phyloP scores from a whole-genome alignment of 2,113 vertebrate genomes.

The Brachypteracias leptosomus region DNA sequence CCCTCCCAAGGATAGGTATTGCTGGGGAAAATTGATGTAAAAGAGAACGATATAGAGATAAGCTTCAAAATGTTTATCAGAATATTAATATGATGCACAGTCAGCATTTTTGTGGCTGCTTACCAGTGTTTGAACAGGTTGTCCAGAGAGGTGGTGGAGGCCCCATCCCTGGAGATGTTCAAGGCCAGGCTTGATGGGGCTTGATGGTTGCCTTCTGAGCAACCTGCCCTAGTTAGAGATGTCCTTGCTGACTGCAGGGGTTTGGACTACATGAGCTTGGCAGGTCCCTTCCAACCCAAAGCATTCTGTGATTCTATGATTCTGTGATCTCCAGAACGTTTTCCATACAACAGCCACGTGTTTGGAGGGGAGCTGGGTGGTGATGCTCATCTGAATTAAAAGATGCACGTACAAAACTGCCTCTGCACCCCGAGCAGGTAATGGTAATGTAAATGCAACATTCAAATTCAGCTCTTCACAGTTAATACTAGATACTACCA shows the following conservation, averaged over 20 bases:
- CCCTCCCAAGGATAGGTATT: background rate
- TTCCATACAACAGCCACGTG: accelerated
- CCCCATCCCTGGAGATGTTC: no score
- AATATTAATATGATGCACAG: background rate
- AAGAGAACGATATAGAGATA: background rate
- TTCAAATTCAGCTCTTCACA: constrained; percentile 44
- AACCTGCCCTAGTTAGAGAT: no score
- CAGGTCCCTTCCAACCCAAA: no score
- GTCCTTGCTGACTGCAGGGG: no score
- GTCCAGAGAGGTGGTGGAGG: no score
- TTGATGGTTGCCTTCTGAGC: no score
- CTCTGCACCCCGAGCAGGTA: background rate
- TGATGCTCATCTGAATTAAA: background rate
- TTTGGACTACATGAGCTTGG: no score
- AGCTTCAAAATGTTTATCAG: background rate
- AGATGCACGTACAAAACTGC: background rate
- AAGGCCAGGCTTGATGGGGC: no score
- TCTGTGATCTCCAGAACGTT: background rate
- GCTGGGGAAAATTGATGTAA: background rate
- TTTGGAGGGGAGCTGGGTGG: background rate
- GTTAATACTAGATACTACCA: background rate
- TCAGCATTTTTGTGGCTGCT: background rate
- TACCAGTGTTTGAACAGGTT: background rate
- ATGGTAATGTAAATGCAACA: background rate
- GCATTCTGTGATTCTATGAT: no score